A percentile compares a stretch with the other conserved stretches of the same genome.
These are phyloP conservation scores for Euplagia quadripunctaria DNA, from an alignment of 2,888 invertebrate genomes.

Conservation along the genomic window DNA sequence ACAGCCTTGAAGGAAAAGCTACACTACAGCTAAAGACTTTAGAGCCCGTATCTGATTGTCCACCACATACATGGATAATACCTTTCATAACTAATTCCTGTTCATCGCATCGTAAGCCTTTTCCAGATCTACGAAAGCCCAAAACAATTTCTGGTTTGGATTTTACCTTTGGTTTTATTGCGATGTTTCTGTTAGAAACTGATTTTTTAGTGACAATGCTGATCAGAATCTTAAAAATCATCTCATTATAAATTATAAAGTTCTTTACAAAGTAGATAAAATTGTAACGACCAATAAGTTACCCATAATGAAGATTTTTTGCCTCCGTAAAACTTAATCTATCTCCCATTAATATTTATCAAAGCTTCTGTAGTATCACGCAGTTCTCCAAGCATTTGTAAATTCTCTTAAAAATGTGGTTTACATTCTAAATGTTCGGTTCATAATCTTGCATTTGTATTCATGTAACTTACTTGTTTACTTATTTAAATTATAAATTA, in stretches of 20 bases:
- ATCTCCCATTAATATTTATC: slow-evolving; percentile 22
- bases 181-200: neutral
- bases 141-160: no score
- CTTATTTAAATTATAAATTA: slow-evolving; percentile 40
- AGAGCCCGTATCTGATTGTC: no score
- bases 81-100: no score
- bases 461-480: slow-evolving; percentile 24
- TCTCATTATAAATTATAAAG: neutral
- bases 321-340: slow-evolving; percentile 11
- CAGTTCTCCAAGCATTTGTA: slow-evolving; percentile 20
- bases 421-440: slow-evolving; percentile 36
- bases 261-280: slow-evolving; percentile 6
- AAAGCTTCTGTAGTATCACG: slow-evolving; percentile 29
- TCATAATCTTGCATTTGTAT: slow-evolving; percentile 46
- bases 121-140: no score
- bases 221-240: neutral
- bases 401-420: slow-evolving; percentile 21
- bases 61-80: no score
- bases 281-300: slow-evolving; percentile 4
- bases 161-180: neutral
- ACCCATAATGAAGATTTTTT: neutral
- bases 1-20: no score
- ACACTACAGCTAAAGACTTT: no score
- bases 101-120: no score
- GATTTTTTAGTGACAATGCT: neutral